These are phyloP conservation scores for Diogma glabrata DNA, from an alignment of 2,888 invertebrate genomes.

Conservation along the genomic window DNA sequence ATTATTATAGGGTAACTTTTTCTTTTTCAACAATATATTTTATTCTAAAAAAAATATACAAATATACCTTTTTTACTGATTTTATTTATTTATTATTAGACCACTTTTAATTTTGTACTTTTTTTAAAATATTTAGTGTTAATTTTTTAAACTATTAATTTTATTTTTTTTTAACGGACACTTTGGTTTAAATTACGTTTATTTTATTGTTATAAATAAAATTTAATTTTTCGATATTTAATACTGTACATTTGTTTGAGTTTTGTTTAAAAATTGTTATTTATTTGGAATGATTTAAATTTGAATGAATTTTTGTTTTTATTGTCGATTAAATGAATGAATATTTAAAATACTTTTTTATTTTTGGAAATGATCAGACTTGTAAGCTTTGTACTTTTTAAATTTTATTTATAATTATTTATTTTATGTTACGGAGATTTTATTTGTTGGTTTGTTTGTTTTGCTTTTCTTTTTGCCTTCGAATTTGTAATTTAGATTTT, in stretches of 20 bases:
- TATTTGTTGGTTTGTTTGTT: background rate
- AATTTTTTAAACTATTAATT: constrained; percentile 4
- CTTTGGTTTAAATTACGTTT: constrained; percentile 9
- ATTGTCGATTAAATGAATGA: too few relatives aligned
- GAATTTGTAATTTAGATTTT: too few relatives aligned
- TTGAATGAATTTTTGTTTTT: background rate
- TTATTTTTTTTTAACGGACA: constrained; percentile 6
- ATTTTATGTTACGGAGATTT: background rate
- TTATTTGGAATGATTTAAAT: too few relatives aligned
- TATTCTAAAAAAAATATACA: too few relatives aligned
- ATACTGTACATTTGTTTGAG: constrained; percentile 2
- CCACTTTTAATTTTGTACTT: constrained; percentile 7
- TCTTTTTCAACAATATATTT: too few relatives aligned
- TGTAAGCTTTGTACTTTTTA: constrained; percentile 8
- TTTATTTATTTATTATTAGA: constrained; percentile 3
- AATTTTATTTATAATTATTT: background rate
- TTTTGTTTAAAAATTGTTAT: constrained; percentile 3
- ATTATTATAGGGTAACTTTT: too few relatives aligned
- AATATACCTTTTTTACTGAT: background rate
- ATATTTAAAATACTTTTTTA: background rate
- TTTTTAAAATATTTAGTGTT: background rate
- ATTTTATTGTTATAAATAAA: too few relatives aligned
- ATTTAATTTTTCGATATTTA: constrained; percentile 2
- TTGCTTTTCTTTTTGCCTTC: background rate
- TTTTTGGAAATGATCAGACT: constrained; percentile 1